A percentile compares a stretch with the other conserved stretches of the same genome.
These are phyloP conservation scores for Zingel zingel DNA, from an alignment of 2,113 vertebrate genomes.

Conservation along the genomic window DNA sequence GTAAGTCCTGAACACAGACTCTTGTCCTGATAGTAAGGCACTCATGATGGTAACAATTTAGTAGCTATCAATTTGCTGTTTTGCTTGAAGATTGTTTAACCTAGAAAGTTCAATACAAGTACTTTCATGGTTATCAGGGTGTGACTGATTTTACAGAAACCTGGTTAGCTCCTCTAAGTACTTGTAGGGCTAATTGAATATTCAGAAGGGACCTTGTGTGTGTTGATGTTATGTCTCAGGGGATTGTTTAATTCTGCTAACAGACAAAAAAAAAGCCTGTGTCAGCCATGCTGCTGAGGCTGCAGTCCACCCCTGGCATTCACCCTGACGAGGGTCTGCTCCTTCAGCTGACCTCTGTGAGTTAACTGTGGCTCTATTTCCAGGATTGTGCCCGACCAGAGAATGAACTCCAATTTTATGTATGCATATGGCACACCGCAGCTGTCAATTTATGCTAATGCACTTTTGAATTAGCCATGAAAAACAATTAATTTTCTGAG, in stretches of 20 bases:
- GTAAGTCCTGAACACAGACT: conserved; percentile 24
- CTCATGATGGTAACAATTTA: conserved; percentile 21
- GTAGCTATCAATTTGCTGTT: conserved; percentile 21
- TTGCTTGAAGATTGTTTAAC: conserved; percentile 10
- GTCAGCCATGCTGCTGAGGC: conserved; percentile 77
- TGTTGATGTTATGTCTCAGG: conserved; percentile 77
- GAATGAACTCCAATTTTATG: conserved; percentile 68
- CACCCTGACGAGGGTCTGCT: conserved; percentile 63
- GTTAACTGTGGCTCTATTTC: conserved; percentile 63
- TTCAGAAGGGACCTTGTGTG: conserved; percentile 73
- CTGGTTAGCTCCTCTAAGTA: conserved; percentile 45
- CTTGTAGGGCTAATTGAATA: conserved; percentile 68
- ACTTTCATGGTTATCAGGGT: conserved; percentile 31
- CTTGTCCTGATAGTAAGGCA: conserved; percentile 25
- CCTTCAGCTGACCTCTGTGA: conserved; percentile 76
- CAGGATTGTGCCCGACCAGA: conserved; percentile 51
- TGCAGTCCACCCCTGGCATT: conserved; percentile 73
- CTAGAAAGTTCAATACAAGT: not conserved
- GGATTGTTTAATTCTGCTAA: conserved; percentile 80
- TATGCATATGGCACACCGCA: conserved; percentile 62
- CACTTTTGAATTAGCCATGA: conserved; percentile 70
- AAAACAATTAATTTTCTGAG: conserved; percentile 79
- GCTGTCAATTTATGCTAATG: conserved; percentile 81
- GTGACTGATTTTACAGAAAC: conserved; percentile 39
- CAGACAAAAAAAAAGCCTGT: conserved; percentile 70